Evolutionary conservation across 2,888 invertebrate species (phyloP).

Genomic region (Agrilus cyanescens): DNA sequence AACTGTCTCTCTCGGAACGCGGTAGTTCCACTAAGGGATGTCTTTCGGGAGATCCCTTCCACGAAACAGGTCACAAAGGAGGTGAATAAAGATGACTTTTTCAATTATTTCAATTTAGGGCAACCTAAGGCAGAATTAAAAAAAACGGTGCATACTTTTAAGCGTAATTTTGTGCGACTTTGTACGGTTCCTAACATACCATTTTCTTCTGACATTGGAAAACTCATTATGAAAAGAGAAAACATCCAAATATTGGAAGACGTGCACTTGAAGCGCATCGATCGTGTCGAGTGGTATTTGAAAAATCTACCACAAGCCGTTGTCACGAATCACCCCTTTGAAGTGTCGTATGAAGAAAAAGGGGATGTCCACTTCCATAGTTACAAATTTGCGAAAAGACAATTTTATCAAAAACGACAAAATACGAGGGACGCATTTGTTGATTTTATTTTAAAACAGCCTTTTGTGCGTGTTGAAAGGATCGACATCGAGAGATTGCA

Average conservation of each 20-base stretch:
- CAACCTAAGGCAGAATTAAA: not conserved
- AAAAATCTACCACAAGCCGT: conserved; percentile 12
- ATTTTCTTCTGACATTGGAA: conserved; percentile 27
- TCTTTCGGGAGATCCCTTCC: conserved; percentile 11
- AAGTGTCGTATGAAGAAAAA: conserved; percentile 7
- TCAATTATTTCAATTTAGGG: conserved; percentile 17
- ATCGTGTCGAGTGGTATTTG: conserved; percentile 25
- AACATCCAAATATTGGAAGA: conserved; percentile 19
- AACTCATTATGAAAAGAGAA: conserved; percentile 18
- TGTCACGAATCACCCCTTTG: conserved; percentile 3
- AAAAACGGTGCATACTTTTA: not conserved
- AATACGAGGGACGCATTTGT: conserved; percentile 11
- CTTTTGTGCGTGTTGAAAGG: too few species aligned
- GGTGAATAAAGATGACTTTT: conserved; percentile 16
- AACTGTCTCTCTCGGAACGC: conserved; percentile 4
- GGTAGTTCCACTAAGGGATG: conserved; percentile 12
- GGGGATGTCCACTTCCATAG: conserved; percentile 9
- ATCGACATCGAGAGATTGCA: too few species aligned
- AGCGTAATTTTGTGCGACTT: conserved; percentile 7
- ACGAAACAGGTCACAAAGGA: conserved; percentile 5
- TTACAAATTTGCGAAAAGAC: conserved; percentile 20
- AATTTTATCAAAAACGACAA: conserved; percentile 14
- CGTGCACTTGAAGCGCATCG: conserved; percentile 18
- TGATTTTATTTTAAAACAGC: not conserved
- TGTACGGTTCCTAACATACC: conserved; percentile 18